Conservation (phyloP, 2,113 vertebrate species). For the Actenoides hombroni region DNA sequence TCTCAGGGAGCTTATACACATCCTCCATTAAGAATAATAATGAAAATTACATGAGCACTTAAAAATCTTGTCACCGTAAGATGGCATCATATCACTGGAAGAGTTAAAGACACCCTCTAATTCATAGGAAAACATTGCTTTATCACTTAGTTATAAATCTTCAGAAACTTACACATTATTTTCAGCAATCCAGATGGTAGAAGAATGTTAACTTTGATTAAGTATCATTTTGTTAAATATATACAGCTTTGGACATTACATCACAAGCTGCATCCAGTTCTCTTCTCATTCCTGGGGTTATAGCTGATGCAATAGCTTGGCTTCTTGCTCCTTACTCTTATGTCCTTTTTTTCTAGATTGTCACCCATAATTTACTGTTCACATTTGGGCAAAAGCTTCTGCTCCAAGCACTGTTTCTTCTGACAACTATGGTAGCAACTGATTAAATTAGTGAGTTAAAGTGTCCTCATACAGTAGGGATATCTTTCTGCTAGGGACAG, state of each 20-base stretch:
- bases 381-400: not conserved
- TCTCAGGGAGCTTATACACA: not conserved
- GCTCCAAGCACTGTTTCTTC: not conserved
- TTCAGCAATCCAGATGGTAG: conserved; percentile 10
- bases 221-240: not conserved
- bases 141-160: conserved; percentile 18
- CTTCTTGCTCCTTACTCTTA: not conserved
- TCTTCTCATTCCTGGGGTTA: not conserved
- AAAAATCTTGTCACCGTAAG: not conserved
- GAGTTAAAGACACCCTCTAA: not conserved
- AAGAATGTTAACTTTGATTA: not conserved
- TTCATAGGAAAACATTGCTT: not conserved
- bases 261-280: conserved; percentile 13
- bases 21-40: not conserved
- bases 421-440: not conserved
- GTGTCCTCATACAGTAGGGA: accelerated
- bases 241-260: not conserved
- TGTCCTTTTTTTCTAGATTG: not conserved
- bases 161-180: not conserved
- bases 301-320: not conserved
- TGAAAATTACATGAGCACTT: not conserved
- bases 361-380: not conserved
- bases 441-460: not conserved
- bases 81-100: not conserved
- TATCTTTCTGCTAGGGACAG: not conserved